phyloP scores from a whole-genome alignment of 2,888 invertebrate genomes.

The Polyploca ridens region DNA sequence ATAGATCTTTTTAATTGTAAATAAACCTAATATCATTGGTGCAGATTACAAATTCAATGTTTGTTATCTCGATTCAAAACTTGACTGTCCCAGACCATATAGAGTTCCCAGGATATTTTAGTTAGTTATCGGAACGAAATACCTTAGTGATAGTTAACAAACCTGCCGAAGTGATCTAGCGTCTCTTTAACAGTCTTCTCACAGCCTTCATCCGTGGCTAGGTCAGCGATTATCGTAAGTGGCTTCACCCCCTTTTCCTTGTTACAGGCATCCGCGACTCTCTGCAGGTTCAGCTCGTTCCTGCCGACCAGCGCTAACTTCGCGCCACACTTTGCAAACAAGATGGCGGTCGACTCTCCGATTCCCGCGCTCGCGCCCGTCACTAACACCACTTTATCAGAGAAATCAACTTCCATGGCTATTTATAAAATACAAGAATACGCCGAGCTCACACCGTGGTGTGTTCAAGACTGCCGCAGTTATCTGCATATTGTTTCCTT shows the following conservation, averaged over 20 bases:
- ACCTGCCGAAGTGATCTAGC: constrained; percentile 37
- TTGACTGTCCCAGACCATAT: no score
- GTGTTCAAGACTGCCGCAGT: background rate
- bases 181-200: constrained; percentile 32
- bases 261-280: constrained; percentile 25
- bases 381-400: constrained; percentile 37
- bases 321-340: constrained; percentile 31
- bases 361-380: constrained; percentile 42
- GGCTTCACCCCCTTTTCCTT: constrained; percentile 20
- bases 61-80: no score
- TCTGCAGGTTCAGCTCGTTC: constrained; percentile 25
- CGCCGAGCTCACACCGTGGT: background rate
- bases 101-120: no score
- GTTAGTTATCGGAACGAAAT: no score
- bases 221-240: constrained; percentile 33
- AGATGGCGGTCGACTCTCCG: constrained; percentile 32
- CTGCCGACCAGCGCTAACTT: constrained; percentile 31
- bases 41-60: no score
- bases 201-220: constrained; percentile 38
- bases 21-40: no score
- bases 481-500: background rate
- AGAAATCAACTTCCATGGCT: constrained; percentile 27
- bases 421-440: background rate
- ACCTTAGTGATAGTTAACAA: background rate
- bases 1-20: no score